Evolutionary conservation across 2,113 vertebrate species (phyloP).

Genomic region (Stigmatopora nigra): DNA sequence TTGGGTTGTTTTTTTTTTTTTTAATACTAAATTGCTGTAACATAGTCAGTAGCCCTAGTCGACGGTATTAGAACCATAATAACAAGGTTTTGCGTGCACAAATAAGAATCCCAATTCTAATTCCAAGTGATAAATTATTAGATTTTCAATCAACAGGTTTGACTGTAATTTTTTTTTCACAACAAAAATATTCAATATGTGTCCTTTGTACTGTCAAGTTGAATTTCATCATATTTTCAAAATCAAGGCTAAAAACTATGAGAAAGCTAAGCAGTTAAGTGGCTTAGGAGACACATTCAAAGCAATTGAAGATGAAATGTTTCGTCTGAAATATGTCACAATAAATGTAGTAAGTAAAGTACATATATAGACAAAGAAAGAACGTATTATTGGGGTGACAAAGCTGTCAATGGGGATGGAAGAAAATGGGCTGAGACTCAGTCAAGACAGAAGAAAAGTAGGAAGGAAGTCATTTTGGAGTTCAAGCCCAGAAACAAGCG

Average conservation of each 20-base stretch:
- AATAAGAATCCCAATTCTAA: no score
- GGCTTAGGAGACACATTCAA: not conserved
- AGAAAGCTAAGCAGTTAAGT: not conserved
- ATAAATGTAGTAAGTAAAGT: not conserved
- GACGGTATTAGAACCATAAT: no score
- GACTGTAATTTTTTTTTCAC: not conserved
- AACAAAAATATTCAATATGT: not conserved
- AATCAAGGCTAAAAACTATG: not conserved
- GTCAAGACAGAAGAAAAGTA: constrained; percentile 19
- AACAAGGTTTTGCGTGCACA: no score
- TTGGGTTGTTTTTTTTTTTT: no score
- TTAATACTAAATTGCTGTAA: no score
- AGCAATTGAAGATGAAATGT: not conserved
- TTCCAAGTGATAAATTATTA: no score
- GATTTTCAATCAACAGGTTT: no score
- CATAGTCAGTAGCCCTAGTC: no score
- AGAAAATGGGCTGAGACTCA: not conserved
- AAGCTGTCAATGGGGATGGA: constrained; percentile 17
- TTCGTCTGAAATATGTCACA: not conserved
- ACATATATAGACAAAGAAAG: not conserved
- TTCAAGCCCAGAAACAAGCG: constrained; percentile 48
- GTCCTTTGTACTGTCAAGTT: constrained; percentile 9
- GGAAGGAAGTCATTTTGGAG: constrained; percentile 48
- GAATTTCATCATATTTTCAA: constrained; percentile 13
- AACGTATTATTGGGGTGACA: not conserved